Evolutionary conservation across 1,140 invertebrate species (phyloP), one percentile per base, ranked within the genome.

Genomic region (Laupala kohalensis): DNA sequence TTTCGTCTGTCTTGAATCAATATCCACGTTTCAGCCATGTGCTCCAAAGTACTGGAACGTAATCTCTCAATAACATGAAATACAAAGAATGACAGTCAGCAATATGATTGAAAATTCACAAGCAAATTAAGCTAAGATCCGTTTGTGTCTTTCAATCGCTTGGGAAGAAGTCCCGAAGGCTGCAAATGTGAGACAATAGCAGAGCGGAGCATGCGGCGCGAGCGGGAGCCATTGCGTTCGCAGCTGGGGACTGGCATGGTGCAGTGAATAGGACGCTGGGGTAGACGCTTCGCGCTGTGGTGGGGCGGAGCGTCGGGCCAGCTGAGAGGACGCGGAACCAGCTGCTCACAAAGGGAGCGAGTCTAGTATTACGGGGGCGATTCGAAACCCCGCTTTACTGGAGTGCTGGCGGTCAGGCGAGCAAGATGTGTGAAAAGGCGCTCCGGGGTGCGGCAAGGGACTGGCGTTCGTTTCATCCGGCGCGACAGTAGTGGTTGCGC

Each of bases 1-100:
- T 73, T 75, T 70, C 76, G 74, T 73, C 73, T 72, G 65, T 76
- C 69, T 26, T 73, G 70, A 66, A 75, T 75, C 74, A 75, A 75
- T 75, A 75, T 64, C 72, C 74, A 74, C 71, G 73, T 73, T 67
- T 72, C 66, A 68, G 74, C 74, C 74, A 75, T 75, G 74, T 75
- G 74, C 74, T 74, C 64, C 66, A 19, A 53, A 29, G 62, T 64
- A 63, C 66, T 66, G 30, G 70, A 25, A 19, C 19, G 27, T 6
- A 71, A 72, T 71, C 67, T 65, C 26, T 15, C 24, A 29, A 67
- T 70, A 70, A 73, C 37, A 69, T 12, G 25, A 24, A 24, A 13
- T 53, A n/a, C 25, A 29, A 26, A 25, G 29, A n/a, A 28, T 74
- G 73, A 74, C 73, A 74, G 67, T 67, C 72, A 15, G 25, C 70